These are phyloP conservation scores for Amphimallon solstitiale DNA, from an alignment of 2,888 invertebrate genomes.

Conservation along the genomic window DNA sequence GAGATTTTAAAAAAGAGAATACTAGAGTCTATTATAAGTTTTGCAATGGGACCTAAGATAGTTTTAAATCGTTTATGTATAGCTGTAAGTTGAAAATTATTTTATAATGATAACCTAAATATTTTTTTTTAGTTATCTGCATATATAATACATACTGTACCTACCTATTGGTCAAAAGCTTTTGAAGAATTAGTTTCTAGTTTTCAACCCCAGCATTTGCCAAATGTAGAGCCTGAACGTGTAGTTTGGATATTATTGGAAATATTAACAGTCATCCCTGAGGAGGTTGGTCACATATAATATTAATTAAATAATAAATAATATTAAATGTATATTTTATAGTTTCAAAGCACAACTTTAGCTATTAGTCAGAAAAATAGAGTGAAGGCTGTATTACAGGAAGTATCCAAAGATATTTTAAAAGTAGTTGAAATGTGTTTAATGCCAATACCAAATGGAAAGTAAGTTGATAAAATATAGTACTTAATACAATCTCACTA, in stretches of 20 bases:
- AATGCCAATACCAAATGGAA: slow-evolving; percentile 56
- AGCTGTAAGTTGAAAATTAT: slow-evolving; percentile 71
- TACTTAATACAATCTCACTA: background rate
- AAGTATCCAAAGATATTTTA: slow-evolving; percentile 62
- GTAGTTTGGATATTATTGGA: slow-evolving; percentile 79
- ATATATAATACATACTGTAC: slow-evolving; percentile 77
- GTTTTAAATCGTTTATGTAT: slow-evolving; percentile 88
- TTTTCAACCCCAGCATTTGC: slow-evolving; percentile 66
- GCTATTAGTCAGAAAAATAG: slow-evolving; percentile 60
- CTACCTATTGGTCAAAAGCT: slow-evolving; percentile 71
- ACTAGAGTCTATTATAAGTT: slow-evolving; percentile 79
- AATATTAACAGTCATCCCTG: slow-evolving; percentile 86
- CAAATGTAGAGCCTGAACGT: slow-evolving; percentile 69
- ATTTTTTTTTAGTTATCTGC: slow-evolving; percentile 77
- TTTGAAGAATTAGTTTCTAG: slow-evolving; percentile 77
- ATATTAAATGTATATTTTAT: background rate
- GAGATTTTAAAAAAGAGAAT: slow-evolving; percentile 80
- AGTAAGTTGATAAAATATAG: slow-evolving; percentile 48
- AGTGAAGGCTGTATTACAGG: slow-evolving; percentile 60
- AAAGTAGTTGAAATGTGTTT: slow-evolving; percentile 62
- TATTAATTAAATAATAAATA: background rate
- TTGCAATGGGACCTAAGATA: slow-evolving; percentile 84
- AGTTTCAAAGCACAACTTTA: slow-evolving; percentile 64
- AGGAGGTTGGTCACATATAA: slow-evolving; percentile 72
- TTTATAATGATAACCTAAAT: background rate